These are phyloP conservation scores for Hippocampus comes DNA, from an alignment of 2,113 vertebrate genomes.

Conservation along the genomic window DNA sequence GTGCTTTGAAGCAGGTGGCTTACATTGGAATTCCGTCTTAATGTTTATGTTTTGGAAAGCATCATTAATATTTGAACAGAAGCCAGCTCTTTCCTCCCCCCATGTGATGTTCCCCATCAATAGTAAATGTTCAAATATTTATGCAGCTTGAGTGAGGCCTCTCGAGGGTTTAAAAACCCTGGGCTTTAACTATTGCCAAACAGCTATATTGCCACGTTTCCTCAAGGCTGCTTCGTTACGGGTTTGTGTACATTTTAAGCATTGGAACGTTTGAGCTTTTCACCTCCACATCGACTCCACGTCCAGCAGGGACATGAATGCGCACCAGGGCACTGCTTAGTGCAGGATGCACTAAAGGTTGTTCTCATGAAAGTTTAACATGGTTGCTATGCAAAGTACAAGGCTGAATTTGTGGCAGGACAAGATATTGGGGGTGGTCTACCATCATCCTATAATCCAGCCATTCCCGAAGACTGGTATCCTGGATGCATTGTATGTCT, in stretches of 20 bases:
- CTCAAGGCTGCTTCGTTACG: conserved; percentile 8
- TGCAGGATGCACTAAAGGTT: neutral
- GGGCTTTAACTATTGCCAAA: conserved; percentile 25
- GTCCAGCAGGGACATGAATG: conserved; percentile 21
- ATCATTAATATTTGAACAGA: conserved; percentile 39
- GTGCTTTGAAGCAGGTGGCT: conserved; percentile 7
- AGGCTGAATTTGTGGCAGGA: neutral
- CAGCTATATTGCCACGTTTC: neutral
- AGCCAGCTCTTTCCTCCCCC: conserved; percentile 21
- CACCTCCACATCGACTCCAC: conserved; percentile 13
- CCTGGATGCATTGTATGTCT: too few species aligned
- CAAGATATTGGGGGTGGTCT: neutral
- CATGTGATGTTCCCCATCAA: conserved; percentile 15
- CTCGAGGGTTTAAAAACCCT: conserved; percentile 22
- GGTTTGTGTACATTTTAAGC: neutral
- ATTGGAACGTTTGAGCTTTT: conserved; percentile 17
- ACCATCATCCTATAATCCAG: neutral
- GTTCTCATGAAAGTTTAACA: neutral
- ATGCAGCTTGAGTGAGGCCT: conserved; percentile 36
- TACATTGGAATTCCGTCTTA: conserved; percentile 1
- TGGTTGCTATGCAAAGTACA: neutral
- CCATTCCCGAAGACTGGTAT: too few species aligned
- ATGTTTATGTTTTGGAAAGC: conserved; percentile 39
- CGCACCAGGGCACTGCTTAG: neutral
- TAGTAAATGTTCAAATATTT: conserved; percentile 43